Percentiles rank a stretch among this genome's conserved stretches.
These are phyloP conservation scores for Micronycteris hirsuta DNA, from an alignment of 2,113 vertebrate species.

Conservation along the genomic window DNA sequence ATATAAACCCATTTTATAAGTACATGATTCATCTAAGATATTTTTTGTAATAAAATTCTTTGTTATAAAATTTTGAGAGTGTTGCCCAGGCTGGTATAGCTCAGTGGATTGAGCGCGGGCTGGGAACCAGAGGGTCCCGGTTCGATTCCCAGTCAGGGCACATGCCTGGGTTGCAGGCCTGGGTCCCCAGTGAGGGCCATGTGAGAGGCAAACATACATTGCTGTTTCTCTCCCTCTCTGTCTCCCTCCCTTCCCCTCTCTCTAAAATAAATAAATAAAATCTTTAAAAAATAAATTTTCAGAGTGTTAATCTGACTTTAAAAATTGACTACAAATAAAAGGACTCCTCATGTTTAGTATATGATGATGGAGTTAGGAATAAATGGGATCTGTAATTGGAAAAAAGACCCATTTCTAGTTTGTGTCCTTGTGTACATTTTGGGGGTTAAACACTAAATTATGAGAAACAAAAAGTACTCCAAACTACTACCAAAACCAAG, in stretches of 20 bases:
- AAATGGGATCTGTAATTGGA: not conserved
- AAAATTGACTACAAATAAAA: constrained; percentile 14
- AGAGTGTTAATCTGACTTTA: not conserved
- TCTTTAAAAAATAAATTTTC: no score
- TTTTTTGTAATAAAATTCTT: not conserved
- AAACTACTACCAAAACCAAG: not conserved
- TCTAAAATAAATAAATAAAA: no score
- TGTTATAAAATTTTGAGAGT: constrained; percentile 19
- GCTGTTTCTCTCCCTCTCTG: no score
- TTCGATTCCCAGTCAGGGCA: no score
- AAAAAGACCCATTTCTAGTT: constrained; percentile 23
- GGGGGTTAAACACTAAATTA: constrained; percentile 1
- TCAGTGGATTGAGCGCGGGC: no score
- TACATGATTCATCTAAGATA: not conserved
- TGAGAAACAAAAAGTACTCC: not conserved
- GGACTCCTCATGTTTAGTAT: not conserved
- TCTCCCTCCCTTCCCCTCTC: no score
- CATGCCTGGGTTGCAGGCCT: no score
- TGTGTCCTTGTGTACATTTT: not conserved
- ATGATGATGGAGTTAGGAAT: not conserved
- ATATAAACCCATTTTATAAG: not conserved
- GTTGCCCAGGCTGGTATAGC: no score
- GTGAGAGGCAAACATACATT: no score
- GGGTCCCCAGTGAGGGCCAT: no score
- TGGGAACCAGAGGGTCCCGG: no score